A percentile compares a stretch with the other conserved stretches of the same genome.
These are phyloP conservation scores for Lerista edwardsae DNA, from an alignment of 2,797 vertebrate species.

Conservation along the genomic window DNA sequence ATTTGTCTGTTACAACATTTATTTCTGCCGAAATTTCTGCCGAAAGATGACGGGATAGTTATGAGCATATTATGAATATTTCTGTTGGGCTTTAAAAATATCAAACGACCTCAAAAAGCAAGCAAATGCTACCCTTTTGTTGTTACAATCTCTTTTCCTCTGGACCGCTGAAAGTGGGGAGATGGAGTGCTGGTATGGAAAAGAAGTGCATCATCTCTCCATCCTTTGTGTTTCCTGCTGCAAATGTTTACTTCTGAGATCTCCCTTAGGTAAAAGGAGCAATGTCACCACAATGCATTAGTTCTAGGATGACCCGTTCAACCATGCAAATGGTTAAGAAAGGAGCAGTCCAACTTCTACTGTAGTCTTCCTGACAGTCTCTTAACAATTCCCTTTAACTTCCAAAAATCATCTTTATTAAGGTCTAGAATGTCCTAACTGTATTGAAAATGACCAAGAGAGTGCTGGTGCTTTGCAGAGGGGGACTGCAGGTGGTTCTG, in stretches of 20 bases:
- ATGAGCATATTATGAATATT: not conserved
- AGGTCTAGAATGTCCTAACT: too few species aligned
- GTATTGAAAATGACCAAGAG: too few species aligned
- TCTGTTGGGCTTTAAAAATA: not conserved
- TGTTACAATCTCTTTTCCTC: not conserved
- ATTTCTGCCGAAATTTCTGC: too few species aligned
- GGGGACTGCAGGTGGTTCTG: too few species aligned
- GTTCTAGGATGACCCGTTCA: not conserved
- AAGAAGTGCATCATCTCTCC: too few species aligned
- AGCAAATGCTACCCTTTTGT: not conserved
- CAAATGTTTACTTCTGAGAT: not conserved
- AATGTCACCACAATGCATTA: not conserved
- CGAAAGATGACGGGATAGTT: not conserved
- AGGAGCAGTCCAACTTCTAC: not conserved
- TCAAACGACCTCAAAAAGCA: not conserved
- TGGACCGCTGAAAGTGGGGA: not conserved
- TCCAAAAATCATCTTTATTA: too few species aligned
- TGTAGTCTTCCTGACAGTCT: not conserved
- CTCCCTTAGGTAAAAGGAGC: too few species aligned
- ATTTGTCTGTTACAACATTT: not conserved
- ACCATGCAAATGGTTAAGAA: too few species aligned
- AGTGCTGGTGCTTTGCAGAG: too few species aligned
- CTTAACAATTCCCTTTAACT: not conserved
- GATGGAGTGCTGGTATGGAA: not conserved
- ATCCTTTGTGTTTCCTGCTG: not conserved